Evolutionary conservation across 2,888 invertebrate species (phyloP), one percentile per base, ranked within the genome.

Genomic region (Nemotelus pantherinus): DNA sequence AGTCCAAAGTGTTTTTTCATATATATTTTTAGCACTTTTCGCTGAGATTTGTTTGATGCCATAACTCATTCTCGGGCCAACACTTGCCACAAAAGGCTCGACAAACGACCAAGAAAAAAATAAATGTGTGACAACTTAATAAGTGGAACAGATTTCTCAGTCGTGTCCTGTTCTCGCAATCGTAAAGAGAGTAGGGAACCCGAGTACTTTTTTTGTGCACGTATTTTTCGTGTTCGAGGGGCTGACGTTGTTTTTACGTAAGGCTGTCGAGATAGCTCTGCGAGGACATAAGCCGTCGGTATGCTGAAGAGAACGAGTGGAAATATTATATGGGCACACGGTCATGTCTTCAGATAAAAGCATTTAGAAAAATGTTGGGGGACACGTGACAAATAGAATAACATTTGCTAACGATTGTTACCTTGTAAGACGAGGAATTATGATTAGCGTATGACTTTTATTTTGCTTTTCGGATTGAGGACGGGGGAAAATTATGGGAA

Each of bases 111-210:
- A 9, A 78, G 65, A 71, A 77, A 75, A 44, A 65, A 71, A 80
- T 79, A 81, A 81, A 81, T 81, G 80, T 82, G 82, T 82, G 82
- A 82, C 82, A 82, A 82, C 82, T 82, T 82, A 82, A 82, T 82
- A 82, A 82, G 82, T 82, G 81, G 82, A 82, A 82, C 82, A 82
- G 82, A 82, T 82, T 82, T 79, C 77, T 72, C 65, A 70, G 74
- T 67, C 68, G 57, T 70, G 70, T 68, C 75, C 44, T 58, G 72
- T 47, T 25, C 60, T 67, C 71, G 58, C 57, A 60, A 25, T 71
- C n/a, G 44, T 77, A 57, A 76, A 67, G 70, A 65, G 79, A 50
- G 25, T 63, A 64, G 63, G 55, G 45, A 25, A 25, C 25, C 25
- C 25, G 25, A 58, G 58, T 67, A 78, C 57, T 68, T 78, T 71